Conservation (phyloP, 2,797 vertebrate species). For the Sardinella longiceps region DNA sequence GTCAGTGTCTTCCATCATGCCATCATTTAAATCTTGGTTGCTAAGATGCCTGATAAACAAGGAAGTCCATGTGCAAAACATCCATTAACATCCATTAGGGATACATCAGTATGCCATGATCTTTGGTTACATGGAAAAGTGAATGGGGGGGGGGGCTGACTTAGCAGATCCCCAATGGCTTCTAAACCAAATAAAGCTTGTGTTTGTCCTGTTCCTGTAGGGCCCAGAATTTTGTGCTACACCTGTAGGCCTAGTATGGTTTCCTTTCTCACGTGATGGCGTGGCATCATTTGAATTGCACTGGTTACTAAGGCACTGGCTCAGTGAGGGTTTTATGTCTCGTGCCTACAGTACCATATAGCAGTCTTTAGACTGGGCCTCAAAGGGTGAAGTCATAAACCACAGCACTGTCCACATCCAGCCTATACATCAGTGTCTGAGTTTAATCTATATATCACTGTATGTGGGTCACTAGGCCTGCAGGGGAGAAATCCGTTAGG, state of each 20-base stretch:
- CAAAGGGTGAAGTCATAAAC: conserved; percentile 10
- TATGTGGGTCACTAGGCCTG: neutral
- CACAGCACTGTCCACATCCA: neutral
- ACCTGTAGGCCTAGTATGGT: too few species aligned
- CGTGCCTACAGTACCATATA: neutral
- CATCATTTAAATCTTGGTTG: neutral
- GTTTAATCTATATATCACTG: neutral
- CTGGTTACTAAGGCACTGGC: neutral
- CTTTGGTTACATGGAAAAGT: too few species aligned
- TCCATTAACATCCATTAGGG: too few species aligned
- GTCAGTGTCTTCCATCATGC: too few species aligned
- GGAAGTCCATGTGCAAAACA: too few species aligned
- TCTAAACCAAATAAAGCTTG: too few species aligned
- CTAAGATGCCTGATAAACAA: neutral
- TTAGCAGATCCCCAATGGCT: too few species aligned
- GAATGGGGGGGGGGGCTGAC: too few species aligned
- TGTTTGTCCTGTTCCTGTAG: too few species aligned
- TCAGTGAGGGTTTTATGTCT: neutral
- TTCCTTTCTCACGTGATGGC: neutral
- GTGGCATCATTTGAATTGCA: neutral
- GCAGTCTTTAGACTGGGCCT: neutral
- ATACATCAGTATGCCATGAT: too few species aligned
- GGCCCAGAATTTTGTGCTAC: too few species aligned
- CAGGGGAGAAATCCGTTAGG: neutral
- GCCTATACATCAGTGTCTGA: neutral